Evolutionary conservation across 2,113 vertebrate species (phyloP), one percentile per base, ranked within the genome.

Genomic region (Chlamydotis undulata): DNA sequence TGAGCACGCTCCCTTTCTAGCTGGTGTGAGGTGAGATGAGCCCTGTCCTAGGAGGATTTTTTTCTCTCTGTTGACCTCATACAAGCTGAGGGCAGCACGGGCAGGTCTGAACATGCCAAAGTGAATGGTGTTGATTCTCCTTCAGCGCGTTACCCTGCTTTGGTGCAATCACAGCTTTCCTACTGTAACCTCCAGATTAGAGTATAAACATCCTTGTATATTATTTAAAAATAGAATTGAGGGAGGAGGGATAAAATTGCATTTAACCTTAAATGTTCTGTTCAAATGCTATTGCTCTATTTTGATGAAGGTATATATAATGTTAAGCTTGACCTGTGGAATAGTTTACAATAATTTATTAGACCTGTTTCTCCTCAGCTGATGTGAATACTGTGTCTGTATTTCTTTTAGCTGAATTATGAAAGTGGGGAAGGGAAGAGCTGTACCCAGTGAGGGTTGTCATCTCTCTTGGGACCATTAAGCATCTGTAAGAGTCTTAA

Each of bases 101-200:
- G 15, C 55, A 59, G 41, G 12, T 71, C 19, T 59, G 52, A n/a
- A 21, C 2, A 0, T 3, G 6, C 21, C 0, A 0, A 9, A 3
- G 18, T 26, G 24, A 31, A 33, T 3, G 25, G 26, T 60, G 35
- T 29, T 2, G 5, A 4, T 65, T 57, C 47, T 84, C 35, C 63
- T 14, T 50, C 50, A 18, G 45, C 7, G 0, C 2, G 4, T 8
- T 4, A 22, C 47, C 17, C 49, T 25, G 19, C 65, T 55, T 15
- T 35, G 24, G 64, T 33, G 73, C 13, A 5, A 1, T 26, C 35
- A 10, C 7, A 7, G 31, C 50, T 71, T 65, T 43, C 47, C 47
- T 57, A 0, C n/a, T 14, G 49, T 6, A 55, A 61, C 71, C 21
- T 49, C 57, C 10, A 35, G 68, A 37, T 37, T 47, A 6, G 55